phyloP scores from a whole-genome alignment of 2,113 vertebrate genomes.

The Laticauda laticaudata region DNA sequence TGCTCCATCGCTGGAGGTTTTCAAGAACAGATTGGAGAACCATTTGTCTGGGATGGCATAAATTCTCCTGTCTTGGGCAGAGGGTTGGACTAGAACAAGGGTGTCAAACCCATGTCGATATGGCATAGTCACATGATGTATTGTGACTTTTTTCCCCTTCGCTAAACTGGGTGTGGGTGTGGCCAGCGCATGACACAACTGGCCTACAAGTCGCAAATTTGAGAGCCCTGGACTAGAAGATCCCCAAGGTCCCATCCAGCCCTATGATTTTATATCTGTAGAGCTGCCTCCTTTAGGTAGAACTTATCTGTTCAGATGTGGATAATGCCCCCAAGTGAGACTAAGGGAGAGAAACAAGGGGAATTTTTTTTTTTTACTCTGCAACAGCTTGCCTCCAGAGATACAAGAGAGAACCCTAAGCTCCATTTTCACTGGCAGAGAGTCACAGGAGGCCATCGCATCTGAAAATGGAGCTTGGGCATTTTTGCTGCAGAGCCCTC shows the following conservation, averaged over 20 bases:
- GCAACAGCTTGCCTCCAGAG: background rate
- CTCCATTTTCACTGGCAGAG: too few relatives aligned
- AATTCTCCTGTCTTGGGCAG: background rate
- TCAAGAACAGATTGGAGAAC: background rate
- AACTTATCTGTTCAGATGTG: background rate
- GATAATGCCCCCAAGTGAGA: background rate
- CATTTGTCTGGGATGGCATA: background rate
- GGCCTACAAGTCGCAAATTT: too few relatives aligned
- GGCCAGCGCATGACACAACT: too few relatives aligned
- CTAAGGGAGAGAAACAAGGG: background rate
- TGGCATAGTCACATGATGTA: too few relatives aligned
- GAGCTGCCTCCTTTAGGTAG: background rate
- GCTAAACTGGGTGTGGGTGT: too few relatives aligned
- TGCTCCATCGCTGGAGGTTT: background rate
- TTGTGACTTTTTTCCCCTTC: too few relatives aligned
- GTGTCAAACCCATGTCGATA: too few relatives aligned
- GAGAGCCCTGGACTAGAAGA: background rate
- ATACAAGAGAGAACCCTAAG: too few relatives aligned
- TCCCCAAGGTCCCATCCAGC: background rate
- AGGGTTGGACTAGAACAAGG: background rate
- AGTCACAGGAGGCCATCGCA: too few relatives aligned
- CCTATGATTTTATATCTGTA: background rate
- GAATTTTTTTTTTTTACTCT: background rate
- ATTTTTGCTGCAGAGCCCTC: too few relatives aligned
- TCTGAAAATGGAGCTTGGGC: too few relatives aligned